phyloP scores from a whole-genome alignment of 2,113 vertebrate genomes.

The Leiothrix lutea region DNA sequence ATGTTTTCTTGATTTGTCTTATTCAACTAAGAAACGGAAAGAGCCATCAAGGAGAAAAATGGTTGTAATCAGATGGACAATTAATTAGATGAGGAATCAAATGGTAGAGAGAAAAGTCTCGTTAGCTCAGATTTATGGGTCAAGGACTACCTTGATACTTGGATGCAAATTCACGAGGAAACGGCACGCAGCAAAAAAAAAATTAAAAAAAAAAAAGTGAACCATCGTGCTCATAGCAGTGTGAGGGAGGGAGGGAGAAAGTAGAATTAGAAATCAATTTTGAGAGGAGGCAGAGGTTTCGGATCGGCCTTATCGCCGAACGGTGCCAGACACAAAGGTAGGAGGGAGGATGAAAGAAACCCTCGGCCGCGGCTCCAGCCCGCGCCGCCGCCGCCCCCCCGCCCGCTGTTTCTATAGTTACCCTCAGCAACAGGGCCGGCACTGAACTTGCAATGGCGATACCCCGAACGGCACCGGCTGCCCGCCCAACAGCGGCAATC shows the following conservation, averaged over 20 bases:
- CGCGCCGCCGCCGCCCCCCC: background rate
- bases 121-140: background rate
- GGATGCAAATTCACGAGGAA: background rate
- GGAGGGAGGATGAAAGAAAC: background rate
- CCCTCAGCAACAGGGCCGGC: background rate
- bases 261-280: background rate
- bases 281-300: background rate
- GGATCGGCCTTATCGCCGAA: background rate
- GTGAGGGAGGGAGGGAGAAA: background rate
- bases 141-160: background rate
- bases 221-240: fast-evolving
- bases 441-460: background rate
- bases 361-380: background rate
- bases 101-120: background rate
- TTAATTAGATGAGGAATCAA: background rate
- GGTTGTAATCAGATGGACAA: background rate
- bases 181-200: background rate
- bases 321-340: background rate
- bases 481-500: background rate
- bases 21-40: background rate
- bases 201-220: background rate
- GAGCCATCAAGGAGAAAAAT: background rate
- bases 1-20: background rate
- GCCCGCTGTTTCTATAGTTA: conserved; percentile 20
- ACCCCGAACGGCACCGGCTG: background rate